These are phyloP conservation scores for Hippocampus barbouri DNA, from an alignment of 2,113 vertebrate genomes.

Conservation along the genomic window DNA sequence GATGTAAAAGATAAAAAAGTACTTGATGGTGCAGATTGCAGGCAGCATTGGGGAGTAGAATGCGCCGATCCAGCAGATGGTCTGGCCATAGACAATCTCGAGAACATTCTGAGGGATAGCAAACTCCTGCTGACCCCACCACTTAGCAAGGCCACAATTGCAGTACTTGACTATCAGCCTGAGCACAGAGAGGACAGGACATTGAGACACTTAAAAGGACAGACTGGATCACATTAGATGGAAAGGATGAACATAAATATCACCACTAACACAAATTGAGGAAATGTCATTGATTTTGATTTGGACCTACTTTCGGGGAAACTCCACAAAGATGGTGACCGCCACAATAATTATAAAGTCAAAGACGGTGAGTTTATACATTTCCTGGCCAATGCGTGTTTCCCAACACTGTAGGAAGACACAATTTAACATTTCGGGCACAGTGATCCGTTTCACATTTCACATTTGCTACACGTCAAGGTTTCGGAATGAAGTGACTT, in stretches of 20 bases:
- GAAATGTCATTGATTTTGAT: background rate
- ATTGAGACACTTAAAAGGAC: background rate
- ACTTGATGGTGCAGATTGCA: conserved; percentile 88
- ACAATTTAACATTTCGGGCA: background rate
- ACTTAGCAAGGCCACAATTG: conserved; percentile 73
- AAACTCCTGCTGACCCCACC: conserved; percentile 88
- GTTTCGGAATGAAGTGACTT: conserved; percentile 48
- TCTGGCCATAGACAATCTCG: conserved; percentile 92
- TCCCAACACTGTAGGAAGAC: conserved; percentile 87
- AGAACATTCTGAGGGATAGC: conserved; percentile 88
- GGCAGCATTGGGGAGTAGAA: conserved; percentile 93
- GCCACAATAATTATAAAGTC: conserved; percentile 88
- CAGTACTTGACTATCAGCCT: conserved; percentile 85
- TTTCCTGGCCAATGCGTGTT: conserved; percentile 90
- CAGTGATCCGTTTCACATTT: background rate
- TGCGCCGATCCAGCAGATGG: conserved; percentile 95
- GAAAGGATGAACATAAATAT: background rate
- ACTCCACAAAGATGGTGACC: conserved; percentile 82
- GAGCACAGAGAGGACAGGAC: background rate
- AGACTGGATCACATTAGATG: background rate
- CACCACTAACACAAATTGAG: background rate
- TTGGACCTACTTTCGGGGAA: conserved; percentile 88
- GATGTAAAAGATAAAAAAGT: conserved; percentile 91
- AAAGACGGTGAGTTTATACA: conserved; percentile 97
- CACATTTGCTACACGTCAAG: background rate